Percentiles rank a stretch among this genome's conserved stretches.
phyloP scores from a whole-genome alignment of 1,140 invertebrate species.

The Sitodiplosis mosellana region DNA sequence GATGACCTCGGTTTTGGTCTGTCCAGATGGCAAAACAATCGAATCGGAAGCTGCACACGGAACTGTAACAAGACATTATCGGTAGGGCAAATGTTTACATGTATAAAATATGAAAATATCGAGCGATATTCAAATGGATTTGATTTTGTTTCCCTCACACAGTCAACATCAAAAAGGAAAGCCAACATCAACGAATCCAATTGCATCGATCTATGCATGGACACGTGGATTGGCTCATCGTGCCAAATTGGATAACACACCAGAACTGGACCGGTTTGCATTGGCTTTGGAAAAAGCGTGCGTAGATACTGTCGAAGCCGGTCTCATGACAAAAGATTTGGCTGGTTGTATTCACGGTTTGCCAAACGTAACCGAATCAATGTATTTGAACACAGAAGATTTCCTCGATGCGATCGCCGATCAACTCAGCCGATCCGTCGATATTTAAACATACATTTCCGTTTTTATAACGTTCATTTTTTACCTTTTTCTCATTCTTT shows the following conservation, averaged over 20 bases:
- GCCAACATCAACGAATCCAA: conserved; percentile 75
- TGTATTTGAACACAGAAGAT: conserved; percentile 72
- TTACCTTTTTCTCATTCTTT: too few relatives aligned
- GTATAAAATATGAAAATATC: too few relatives aligned
- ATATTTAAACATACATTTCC: background rate
- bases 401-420: conserved; percentile 67
- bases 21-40: conserved; percentile 77
- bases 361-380: conserved; percentile 51
- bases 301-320: conserved; percentile 67
- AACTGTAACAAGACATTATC: conserved; percentile 78
- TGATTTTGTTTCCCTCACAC: too few relatives aligned
- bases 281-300: conserved; percentile 44
- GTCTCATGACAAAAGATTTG: conserved; percentile 85
- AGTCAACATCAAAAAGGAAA: conserved; percentile 57
- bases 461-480: too few relatives aligned
- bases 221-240: conserved; percentile 66
- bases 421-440: conserved; percentile 34
- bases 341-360: conserved; percentile 73
- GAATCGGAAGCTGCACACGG: conserved; percentile 86
- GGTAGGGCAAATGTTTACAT: conserved; percentile 26
- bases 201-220: conserved; percentile 88
- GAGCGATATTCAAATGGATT: too few relatives aligned
- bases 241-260: conserved; percentile 62
- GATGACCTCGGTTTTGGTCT: conserved; percentile 85
- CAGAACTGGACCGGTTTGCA: conserved; percentile 41